Percentiles rank a stretch among this genome's conserved stretches.
These are phyloP conservation scores for Apteryx owenii DNA, from an alignment of 2,113 vertebrate genomes.

Conservation along the genomic window DNA sequence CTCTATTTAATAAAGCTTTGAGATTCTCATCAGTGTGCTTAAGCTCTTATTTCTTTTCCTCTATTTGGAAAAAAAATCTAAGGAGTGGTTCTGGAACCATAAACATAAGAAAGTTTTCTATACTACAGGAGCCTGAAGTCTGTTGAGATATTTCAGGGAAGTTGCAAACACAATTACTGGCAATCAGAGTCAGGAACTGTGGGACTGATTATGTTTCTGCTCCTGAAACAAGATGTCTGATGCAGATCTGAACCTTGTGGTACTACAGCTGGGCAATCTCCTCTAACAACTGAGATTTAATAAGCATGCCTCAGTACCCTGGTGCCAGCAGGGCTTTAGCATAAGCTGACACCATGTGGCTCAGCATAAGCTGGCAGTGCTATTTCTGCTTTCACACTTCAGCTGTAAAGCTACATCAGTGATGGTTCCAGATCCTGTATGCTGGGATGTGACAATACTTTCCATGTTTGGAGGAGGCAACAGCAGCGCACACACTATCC, in stretches of 20 bases:
- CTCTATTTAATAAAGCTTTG: neutral
- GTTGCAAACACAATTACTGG: neutral
- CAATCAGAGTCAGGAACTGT: neutral
- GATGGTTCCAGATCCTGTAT: neutral
- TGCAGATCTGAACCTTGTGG: neutral
- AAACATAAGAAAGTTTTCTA: neutral
- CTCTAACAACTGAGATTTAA: constrained; percentile 3
- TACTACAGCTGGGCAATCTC: neutral
- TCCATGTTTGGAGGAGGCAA: neutral
- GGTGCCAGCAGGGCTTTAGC: neutral
- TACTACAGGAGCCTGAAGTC: neutral
- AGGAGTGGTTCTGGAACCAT: neutral
- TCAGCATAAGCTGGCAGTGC: constrained; percentile 12
- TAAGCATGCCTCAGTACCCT: neutral
- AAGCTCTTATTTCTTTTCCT: neutral
- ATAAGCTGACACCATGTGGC: constrained; percentile 16
- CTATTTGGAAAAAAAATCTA: neutral
- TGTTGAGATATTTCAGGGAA: neutral
- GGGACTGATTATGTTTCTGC: neutral
- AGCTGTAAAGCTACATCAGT: neutral
- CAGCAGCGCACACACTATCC: neutral
- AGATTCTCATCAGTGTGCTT: neutral
- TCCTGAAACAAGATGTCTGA: neutral
- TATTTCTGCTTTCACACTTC: constrained; percentile 41
- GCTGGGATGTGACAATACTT: neutral